A percentile compares a stretch with the other conserved stretches of the same genome.
Conservation (phyloP, 2,797 vertebrate genomes). For the Muraenolepis orangiensis region DNA sequence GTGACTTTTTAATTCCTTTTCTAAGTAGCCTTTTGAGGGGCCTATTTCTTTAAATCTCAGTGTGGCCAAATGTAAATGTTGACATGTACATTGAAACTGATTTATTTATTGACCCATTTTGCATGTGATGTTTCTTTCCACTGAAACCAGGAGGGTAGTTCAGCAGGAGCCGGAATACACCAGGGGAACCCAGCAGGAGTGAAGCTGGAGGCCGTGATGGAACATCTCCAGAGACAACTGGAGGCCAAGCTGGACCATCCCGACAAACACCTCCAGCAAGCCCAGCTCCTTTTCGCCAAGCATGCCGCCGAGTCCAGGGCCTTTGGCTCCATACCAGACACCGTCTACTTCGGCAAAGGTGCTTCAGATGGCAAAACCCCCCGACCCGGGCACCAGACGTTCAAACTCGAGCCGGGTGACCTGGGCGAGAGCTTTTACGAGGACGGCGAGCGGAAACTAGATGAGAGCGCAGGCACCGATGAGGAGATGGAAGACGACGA, state of each 20-base stretch:
- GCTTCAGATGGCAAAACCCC: conserved; percentile 41
- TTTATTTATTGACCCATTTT: background rate
- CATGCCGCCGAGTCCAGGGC: conserved; percentile 77
- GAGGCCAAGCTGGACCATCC: conserved; percentile 78
- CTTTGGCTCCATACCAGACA: conserved; percentile 53
- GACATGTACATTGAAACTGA: background rate
- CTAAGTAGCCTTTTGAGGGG: background rate
- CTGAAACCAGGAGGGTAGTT: conserved; percentile 58
- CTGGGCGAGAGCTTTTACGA: conserved; percentile 53
- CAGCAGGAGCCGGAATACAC: conserved; percentile 58
- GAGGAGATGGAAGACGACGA: conserved; percentile 54
- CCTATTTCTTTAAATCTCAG: background rate
- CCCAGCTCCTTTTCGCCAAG: conserved; percentile 83
- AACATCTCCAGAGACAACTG: conserved; percentile 89
- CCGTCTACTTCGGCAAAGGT: conserved; percentile 55
- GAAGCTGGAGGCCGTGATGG: conserved; percentile 87
- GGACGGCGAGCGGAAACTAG: conserved; percentile 50
- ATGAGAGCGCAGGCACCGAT: conserved; percentile 64
- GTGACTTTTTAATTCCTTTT: background rate
- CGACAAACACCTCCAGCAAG: conserved; percentile 81
- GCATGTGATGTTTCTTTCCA: too few species aligned
- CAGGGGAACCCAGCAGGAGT: conserved; percentile 76
- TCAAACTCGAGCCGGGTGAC: background rate
- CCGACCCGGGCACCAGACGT: conserved; percentile 45
- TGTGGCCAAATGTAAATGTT: background rate